Evolutionary conservation across 2,113 vertebrate genomes (phyloP).

Genomic region (Python bivittatus): DNA sequence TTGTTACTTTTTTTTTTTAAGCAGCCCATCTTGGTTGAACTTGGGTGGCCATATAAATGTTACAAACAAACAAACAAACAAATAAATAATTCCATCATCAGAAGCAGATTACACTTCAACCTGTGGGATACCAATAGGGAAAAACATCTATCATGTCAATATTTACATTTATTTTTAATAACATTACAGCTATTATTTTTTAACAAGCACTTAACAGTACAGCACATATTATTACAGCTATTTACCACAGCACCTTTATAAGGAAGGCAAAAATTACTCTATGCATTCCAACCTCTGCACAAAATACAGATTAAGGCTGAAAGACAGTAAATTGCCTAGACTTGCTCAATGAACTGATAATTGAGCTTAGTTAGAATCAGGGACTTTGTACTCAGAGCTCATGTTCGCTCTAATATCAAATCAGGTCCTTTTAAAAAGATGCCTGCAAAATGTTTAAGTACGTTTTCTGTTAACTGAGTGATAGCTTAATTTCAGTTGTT

Average conservation of each 20-base stretch:
- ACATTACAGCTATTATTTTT: neutral
- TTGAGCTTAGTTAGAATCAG: neutral
- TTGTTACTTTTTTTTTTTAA: no score
- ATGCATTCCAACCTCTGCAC: no score
- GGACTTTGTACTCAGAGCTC: neutral
- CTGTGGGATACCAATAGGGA: neutral
- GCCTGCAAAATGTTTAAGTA: neutral
- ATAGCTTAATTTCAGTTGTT: slow-evolving; percentile 17
- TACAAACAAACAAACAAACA: no score
- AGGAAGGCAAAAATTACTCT: neutral
- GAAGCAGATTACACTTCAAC: neutral
- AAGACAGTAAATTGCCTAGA: neutral
- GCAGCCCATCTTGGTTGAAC: no score
- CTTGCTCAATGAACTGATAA: neutral
- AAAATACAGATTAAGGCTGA: no score
- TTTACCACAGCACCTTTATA: neutral
- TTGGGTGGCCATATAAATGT: no score
- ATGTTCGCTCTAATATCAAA: neutral
- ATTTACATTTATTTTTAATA: neutral
- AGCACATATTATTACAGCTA: neutral
- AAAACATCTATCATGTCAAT: neutral
- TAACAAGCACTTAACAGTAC: neutral
- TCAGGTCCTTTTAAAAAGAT: neutral
- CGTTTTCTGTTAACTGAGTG: fast-evolving
- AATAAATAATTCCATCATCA: no score